phyloP scores from a whole-genome alignment of 2,888 invertebrate genomes.

The Malacosoma neustria region DNA sequence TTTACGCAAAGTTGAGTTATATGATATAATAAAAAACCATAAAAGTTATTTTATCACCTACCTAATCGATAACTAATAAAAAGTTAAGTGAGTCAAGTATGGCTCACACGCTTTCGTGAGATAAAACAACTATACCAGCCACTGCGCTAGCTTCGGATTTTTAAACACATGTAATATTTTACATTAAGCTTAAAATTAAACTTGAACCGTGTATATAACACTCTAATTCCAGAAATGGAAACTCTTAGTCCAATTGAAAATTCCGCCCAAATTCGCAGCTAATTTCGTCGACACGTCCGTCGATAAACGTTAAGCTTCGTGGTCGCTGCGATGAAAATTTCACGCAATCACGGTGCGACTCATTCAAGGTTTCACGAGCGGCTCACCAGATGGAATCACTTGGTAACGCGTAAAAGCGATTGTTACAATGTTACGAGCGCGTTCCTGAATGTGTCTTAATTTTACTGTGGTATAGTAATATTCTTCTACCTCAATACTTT shows the following conservation, averaged over 20 bases:
- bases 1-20: no score
- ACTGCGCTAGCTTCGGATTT: no score
- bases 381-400: slow-evolving; percentile 26
- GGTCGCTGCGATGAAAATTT: slow-evolving; percentile 31
- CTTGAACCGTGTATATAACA: no score
- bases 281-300: slow-evolving; percentile 28
- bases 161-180: no score
- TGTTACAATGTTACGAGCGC: slow-evolving; percentile 34
- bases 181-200: no score
- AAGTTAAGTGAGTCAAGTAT: no score
- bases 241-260: not conserved
- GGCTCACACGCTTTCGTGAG: no score
- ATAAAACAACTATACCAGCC: no score
- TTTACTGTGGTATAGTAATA: not conserved
- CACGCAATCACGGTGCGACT: slow-evolving; percentile 22
- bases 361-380: slow-evolving; percentile 23
- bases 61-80: no score
- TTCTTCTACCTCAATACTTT: no score
- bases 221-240: not conserved
- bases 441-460: slow-evolving; percentile 19
- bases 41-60: no score
- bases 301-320: slow-evolving; percentile 35
- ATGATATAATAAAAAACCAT: no score
- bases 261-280: slow-evolving; percentile 25
- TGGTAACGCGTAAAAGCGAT: slow-evolving; percentile 24